These are phyloP conservation scores for Orthosia gracilis DNA, from an alignment of 2,888 invertebrate genomes.

Conservation along the genomic window DNA sequence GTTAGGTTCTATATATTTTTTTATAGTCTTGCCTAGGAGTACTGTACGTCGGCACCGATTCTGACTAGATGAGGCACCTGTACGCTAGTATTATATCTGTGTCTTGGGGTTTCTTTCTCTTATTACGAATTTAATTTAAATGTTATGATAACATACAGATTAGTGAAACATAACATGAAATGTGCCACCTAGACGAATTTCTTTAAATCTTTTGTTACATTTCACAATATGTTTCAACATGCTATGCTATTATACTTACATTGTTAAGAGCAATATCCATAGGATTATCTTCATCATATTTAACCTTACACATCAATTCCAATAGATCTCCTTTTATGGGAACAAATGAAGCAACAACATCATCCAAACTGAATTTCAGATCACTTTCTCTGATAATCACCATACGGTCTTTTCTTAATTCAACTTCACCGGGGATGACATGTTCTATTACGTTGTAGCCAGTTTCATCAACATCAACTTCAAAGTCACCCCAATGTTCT, in stretches of 20 bases:
- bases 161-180: no score
- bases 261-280: constrained; percentile 85
- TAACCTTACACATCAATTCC: constrained; percentile 92
- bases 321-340: constrained; percentile 94
- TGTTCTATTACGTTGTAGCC: constrained; percentile 81
- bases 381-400: constrained; percentile 90
- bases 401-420: constrained; percentile 76
- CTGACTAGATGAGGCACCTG: no score
- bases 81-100: no score
- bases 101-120: no score
- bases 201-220: not conserved
- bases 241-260: constrained; percentile 63
- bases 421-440: constrained; percentile 82
- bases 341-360: constrained; percentile 92
- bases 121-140: no score
- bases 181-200: no score
- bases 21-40: no score
- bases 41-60: no score
- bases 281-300: constrained; percentile 91
- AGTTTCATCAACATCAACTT: constrained; percentile 78
- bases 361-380: constrained; percentile 92
- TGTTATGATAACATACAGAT: no score
- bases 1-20: no score
- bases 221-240: not conserved
- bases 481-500: constrained; percentile 87